Evolutionary conservation across 2,888 invertebrate genomes (phyloP).

Genomic region (Conops quadrifasciatus): DNA sequence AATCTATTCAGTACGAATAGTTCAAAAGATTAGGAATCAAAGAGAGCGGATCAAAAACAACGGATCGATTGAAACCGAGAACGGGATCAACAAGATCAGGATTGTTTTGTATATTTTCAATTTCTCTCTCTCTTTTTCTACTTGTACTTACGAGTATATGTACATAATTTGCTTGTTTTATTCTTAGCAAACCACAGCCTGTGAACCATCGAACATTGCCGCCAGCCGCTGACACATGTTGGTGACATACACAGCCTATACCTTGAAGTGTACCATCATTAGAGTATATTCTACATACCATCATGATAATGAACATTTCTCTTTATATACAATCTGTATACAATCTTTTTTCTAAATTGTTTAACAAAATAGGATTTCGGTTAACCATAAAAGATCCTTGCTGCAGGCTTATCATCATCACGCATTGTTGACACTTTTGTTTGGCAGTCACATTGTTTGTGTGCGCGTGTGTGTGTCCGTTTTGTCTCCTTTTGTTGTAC

Average conservation of each 20-base stretch:
- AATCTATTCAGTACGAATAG: too few species aligned
- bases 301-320: too few species aligned
- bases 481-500: slow-evolving; percentile 13
- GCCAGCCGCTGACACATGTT: slow-evolving; percentile 41
- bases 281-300: too few species aligned
- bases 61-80: not conserved
- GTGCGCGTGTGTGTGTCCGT: not conserved
- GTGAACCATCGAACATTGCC: slow-evolving; percentile 46
- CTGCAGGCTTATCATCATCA: slow-evolving; percentile 34
- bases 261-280: slow-evolving; percentile 50
- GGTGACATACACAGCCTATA: slow-evolving; percentile 40
- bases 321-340: too few species aligned
- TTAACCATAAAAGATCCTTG: slow-evolving; percentile 50
- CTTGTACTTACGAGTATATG: too few species aligned
- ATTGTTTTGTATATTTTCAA: not conserved
- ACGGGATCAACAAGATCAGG: slow-evolving; percentile 7
- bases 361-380: slow-evolving; percentile 57
- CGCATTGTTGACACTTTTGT: slow-evolving; percentile 36
- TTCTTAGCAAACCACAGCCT: not conserved
- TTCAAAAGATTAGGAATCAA: too few species aligned
- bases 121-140: not conserved
- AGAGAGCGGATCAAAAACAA: too few species aligned
- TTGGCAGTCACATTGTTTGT: not conserved
- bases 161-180: not conserved
- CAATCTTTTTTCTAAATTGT: slow-evolving; percentile 48